Percentiles rank a stretch among this genome's conserved stretches.
Conservation (phyloP, 2,888 invertebrate species). For the Buathra laborator region DNA sequence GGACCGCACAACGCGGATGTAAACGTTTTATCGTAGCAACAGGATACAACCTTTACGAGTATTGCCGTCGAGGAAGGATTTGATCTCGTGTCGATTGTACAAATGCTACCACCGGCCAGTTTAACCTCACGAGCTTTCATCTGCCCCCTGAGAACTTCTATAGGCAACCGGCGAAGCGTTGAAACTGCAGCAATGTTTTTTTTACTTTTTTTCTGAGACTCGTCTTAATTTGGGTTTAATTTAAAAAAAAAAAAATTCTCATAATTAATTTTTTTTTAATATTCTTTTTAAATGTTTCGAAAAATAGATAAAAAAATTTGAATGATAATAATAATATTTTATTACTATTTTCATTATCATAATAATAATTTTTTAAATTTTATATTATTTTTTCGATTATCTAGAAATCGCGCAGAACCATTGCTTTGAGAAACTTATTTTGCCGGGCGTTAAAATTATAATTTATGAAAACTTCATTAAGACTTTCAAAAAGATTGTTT, state of each 20-base stretch:
- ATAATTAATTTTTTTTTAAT: not conserved
- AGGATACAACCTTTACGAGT: conserved; percentile 15
- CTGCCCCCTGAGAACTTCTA: not conserved
- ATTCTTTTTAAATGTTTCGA: too few species aligned
- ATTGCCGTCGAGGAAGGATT: conserved; percentile 16
- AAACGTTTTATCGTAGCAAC: not conserved
- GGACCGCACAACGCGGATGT: not conserved
- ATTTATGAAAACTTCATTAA: too few species aligned
- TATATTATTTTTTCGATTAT: too few species aligned
- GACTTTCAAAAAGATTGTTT: too few species aligned
- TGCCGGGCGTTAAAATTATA: too few species aligned
- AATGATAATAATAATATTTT: too few species aligned
- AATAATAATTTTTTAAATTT: too few species aligned
- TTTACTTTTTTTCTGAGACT: not conserved
- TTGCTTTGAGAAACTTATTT: too few species aligned
- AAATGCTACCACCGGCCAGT: not conserved
- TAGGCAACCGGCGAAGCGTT: not conserved
- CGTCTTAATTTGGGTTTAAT: not conserved
- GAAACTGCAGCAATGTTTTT: not conserved
- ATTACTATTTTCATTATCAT: not conserved
- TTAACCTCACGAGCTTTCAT: not conserved
- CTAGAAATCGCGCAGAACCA: too few species aligned
- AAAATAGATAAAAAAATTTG: too few species aligned
- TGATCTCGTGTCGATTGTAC: conserved; percentile 17
- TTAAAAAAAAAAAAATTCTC: not conserved